A percentile compares a stretch with the other conserved stretches of the same genome.
Evolutionary conservation across 2,797 vertebrate genomes (phyloP).

Genomic region (Acanthurus leucopareius): DNA sequence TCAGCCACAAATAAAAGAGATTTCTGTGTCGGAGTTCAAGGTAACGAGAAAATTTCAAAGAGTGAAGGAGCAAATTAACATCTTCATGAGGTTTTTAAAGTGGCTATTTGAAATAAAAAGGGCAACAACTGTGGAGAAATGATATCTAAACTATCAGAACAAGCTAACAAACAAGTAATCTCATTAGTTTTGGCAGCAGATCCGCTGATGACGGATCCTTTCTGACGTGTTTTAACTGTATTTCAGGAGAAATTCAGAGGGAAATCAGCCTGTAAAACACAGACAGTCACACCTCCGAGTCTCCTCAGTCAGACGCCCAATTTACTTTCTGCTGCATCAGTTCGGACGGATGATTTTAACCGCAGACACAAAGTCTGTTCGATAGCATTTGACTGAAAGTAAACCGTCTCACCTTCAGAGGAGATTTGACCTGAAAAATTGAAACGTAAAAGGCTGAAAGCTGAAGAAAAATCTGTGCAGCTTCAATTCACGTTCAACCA

Average conservation of each 20-base stretch:
- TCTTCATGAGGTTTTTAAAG: too few relatives aligned
- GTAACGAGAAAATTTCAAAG: too few relatives aligned
- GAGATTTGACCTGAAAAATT: too few relatives aligned
- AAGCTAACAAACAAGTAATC: too few relatives aligned
- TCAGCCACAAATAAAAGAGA: too few relatives aligned
- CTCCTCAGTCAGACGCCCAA: background rate
- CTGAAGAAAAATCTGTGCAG: background rate
- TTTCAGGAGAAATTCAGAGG: background rate
- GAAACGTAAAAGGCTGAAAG: background rate
- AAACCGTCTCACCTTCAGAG: conserved; percentile 6
- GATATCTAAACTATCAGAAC: too few relatives aligned
- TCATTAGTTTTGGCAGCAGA: too few relatives aligned
- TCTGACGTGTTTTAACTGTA: background rate
- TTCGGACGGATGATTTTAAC: conserved; percentile 17
- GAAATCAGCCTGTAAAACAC: background rate
- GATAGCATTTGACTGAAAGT: conserved; percentile 5
- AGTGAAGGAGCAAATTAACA: too few relatives aligned
- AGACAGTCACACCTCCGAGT: background rate
- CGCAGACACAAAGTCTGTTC: conserved; percentile 17
- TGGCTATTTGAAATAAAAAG: too few relatives aligned
- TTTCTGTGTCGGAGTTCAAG: too few relatives aligned
- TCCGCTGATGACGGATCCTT: too few relatives aligned
- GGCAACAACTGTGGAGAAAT: too few relatives aligned
- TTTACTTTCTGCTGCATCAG: conserved; percentile 27
- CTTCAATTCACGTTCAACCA: background rate